These are phyloP conservation scores for Sebastes minor DNA, from an alignment of 2,797 vertebrate genomes.

Conservation along the genomic window DNA sequence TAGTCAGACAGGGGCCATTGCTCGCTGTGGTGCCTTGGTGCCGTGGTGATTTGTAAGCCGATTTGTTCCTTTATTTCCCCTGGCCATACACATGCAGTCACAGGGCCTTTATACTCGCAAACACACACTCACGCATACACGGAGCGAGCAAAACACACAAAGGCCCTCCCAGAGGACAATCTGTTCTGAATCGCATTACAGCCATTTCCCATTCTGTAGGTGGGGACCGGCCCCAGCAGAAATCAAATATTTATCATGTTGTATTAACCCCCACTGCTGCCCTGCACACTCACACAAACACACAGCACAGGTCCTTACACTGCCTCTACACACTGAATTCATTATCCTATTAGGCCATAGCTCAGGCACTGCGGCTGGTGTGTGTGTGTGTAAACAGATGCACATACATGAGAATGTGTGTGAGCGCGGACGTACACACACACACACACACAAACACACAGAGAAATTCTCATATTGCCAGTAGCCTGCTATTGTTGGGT, in stretches of 20 bases:
- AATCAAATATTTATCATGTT: slow-evolving; percentile 86
- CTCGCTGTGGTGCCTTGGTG: slow-evolving; percentile 53
- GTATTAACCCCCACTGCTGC: slow-evolving; percentile 80
- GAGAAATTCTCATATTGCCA: slow-evolving; percentile 27
- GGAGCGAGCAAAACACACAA: slow-evolving; percentile 66
- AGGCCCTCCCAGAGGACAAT: slow-evolving; percentile 78
- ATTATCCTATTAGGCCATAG: slow-evolving; percentile 80
- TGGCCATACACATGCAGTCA: slow-evolving; percentile 76
- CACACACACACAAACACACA: background rate
- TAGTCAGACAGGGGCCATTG: slow-evolving; percentile 72
- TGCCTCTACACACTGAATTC: slow-evolving; percentile 75
- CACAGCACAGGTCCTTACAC: slow-evolving; percentile 43
- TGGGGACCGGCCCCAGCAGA: slow-evolving; percentile 78
- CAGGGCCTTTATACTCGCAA: slow-evolving; percentile 58
- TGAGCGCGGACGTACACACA: background rate
- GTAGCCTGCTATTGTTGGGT: slow-evolving; percentile 50
- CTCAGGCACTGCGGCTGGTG: slow-evolving; percentile 58
- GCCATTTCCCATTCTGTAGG: slow-evolving; percentile 82
- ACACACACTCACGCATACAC: slow-evolving; percentile 36
- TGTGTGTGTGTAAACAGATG: slow-evolving; percentile 60
- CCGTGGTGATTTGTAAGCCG: slow-evolving; percentile 81
- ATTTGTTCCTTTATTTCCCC: slow-evolving; percentile 84
- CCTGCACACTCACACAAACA: slow-evolving; percentile 53
- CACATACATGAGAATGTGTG: slow-evolving; percentile 35
- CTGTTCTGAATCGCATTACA: slow-evolving; percentile 82